Percentiles rank a stretch among this genome's conserved stretches.
phyloP scores from a whole-genome alignment of 1,140 invertebrate species.

The Polypedilum pembai region DNA sequence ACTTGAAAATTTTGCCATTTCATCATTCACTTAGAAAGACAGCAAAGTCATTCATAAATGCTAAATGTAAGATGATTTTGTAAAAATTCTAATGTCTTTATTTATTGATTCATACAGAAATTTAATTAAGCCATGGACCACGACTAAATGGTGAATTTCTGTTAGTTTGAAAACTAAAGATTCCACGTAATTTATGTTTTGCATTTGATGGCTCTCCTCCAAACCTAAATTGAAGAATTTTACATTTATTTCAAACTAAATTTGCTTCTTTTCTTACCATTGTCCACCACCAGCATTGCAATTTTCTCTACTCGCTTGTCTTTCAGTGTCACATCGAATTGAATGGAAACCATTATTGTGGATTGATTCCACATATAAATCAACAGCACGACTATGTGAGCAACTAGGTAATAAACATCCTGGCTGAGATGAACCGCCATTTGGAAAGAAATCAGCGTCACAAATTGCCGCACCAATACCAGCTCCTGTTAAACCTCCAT shows the following conservation, averaged over 20 bases:
- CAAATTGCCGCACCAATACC: constrained; percentile 54
- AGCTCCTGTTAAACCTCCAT: constrained; percentile 48
- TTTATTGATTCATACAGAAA: neutral
- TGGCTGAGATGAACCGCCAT: constrained; percentile 57
- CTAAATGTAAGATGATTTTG: neutral
- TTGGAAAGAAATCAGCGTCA: constrained; percentile 64
- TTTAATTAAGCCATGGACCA: neutral
- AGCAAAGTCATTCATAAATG: neutral
- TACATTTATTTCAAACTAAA: no score
- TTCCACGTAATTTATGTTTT: neutral
- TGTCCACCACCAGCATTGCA: neutral
- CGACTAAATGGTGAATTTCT: neutral
- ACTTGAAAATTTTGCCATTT: neutral
- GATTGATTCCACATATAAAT: constrained; percentile 51
- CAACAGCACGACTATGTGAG: constrained; percentile 50
- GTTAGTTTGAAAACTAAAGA: constrained; percentile 22
- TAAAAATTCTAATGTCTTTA: neutral
- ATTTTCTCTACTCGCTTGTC: neutral
- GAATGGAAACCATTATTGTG: neutral
- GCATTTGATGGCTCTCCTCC: constrained; percentile 3
- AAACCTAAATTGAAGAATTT: no score
- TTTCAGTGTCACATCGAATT: neutral
- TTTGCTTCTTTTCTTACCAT: neutral
- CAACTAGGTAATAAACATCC: constrained; percentile 51
- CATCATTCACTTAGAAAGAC: neutral